Evolutionary conservation across 2,888 invertebrate species (phyloP).

Genomic region (Fragum sueziense): DNA sequence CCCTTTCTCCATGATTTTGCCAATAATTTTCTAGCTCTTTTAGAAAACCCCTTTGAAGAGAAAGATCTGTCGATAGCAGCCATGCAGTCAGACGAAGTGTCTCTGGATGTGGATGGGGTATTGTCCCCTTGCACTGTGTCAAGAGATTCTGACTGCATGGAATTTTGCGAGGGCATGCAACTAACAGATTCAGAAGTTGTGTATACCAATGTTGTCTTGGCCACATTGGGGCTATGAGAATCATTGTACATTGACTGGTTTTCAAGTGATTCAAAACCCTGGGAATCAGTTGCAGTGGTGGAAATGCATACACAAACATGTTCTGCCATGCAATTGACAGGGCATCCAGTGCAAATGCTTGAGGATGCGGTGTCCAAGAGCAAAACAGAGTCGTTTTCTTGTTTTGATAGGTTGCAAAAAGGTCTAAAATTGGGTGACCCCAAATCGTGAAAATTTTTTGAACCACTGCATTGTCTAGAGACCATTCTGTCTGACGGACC

Average conservation of each 20-base stretch:
- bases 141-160: constrained; percentile 30
- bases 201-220: constrained; percentile 36
- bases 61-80: constrained; percentile 35
- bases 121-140: constrained; percentile 28
- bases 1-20: constrained; percentile 25
- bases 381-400: constrained; percentile 43
- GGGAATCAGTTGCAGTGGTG: constrained; percentile 33
- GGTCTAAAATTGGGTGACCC: constrained; percentile 35
- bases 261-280: constrained; percentile 32
- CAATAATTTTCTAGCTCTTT: constrained; percentile 28
- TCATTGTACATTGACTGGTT: constrained; percentile 35
- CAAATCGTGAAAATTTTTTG: constrained; percentile 36
- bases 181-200: constrained; percentile 23
- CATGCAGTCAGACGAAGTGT: constrained; percentile 21
- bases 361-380: constrained; percentile 39
- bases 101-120: constrained; percentile 35
- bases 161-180: constrained; percentile 36
- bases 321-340: constrained; percentile 51
- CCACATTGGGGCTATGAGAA: constrained; percentile 42
- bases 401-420: constrained; percentile 42
- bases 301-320: constrained; percentile 49
- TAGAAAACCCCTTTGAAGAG: constrained; percentile 33
- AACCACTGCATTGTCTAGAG: constrained; percentile 32
- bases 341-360: constrained; percentile 48
- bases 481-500: constrained; percentile 48